A percentile compares a stretch with the other conserved stretches of the same genome.
phyloP scores from a whole-genome alignment of 1,140 invertebrate species.

The Conopomorpha cramerella region DNA sequence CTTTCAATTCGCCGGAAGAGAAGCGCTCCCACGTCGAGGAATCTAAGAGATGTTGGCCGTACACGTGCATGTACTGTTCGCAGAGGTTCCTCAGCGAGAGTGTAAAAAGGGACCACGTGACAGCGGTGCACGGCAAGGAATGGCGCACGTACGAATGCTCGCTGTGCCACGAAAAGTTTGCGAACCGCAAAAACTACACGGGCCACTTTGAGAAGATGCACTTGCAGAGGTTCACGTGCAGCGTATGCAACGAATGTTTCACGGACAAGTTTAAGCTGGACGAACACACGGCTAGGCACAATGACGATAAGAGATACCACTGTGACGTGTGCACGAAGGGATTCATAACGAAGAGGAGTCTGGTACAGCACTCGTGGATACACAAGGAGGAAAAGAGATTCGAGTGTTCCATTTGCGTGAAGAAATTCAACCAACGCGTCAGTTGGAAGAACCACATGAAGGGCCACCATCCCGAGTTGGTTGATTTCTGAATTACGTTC shows the following conservation, averaged over 20 bases:
- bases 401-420: conserved; percentile 1
- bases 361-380: conserved; percentile 2
- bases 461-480: background rate
- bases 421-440: background rate
- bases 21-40: background rate
- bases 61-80: background rate
- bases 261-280: no score
- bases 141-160: background rate
- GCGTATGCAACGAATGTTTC: no score
- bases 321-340: background rate
- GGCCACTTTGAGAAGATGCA: background rate
- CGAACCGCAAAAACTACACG: background rate
- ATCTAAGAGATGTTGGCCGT: background rate
- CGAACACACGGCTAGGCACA: no score
- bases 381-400: conserved; percentile 4
- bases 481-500: background rate
- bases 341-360: background rate
- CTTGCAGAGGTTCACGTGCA: no score
- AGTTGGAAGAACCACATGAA: background rate
- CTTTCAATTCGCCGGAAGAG: background rate
- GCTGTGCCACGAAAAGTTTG: background rate
- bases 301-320: background rate
- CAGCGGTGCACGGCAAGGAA: background rate
- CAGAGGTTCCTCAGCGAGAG: background rate
- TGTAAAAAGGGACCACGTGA: background rate